Evolutionary conservation across 2,888 invertebrate genomes (phyloP), one percentile per base, ranked within the genome.

Genomic region (Eulithis testata): DNA sequence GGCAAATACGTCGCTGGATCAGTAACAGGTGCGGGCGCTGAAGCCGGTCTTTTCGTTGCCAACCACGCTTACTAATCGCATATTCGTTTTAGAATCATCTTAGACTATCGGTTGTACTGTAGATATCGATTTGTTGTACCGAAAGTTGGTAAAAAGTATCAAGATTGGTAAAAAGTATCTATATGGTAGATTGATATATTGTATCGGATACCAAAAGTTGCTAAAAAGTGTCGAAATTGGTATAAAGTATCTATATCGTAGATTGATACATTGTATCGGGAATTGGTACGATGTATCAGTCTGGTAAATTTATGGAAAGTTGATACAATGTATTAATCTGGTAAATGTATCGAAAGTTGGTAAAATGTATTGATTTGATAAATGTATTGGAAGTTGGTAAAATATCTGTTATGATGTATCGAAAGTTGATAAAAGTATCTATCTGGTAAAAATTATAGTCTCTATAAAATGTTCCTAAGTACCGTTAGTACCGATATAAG

Each of bases 1-100:
- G 99, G 99, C 80, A 97, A 98, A 93, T 99, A 99, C 92, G 94
- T 94, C 74, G 96, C 96, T 50, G 99, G 99, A 82, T 97, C 97
- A 72, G 96, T 96, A 31, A 94, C 94, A 82, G 97, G 98, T 84
- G 95, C 96, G 84, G 98, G 98, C 76, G 98, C 96, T 60, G 97
- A 96, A 3, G 95, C 97, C 77, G 96, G 96, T 71, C 95, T 99
- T 76, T 99, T 98, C 93, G 96, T 99, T 77, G 98, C 98, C 81
- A 97, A 99, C 93, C 99, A 99, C 91, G 97, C 97, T 76, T 99
- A 99, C 91, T 99, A 98, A 95, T 37, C 52, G 36, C 71, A 71
- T 71, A 71, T 65, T 71, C 60, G 66, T 63, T 51, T 3, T 11
- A 60, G 50, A 58, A 72, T 50, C 27, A 56, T 14, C 31, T 12